Percentiles rank a stretch among this genome's conserved stretches.
Evolutionary conservation across 2,888 invertebrate genomes (phyloP).

Genomic region (Escarpia spicata): DNA sequence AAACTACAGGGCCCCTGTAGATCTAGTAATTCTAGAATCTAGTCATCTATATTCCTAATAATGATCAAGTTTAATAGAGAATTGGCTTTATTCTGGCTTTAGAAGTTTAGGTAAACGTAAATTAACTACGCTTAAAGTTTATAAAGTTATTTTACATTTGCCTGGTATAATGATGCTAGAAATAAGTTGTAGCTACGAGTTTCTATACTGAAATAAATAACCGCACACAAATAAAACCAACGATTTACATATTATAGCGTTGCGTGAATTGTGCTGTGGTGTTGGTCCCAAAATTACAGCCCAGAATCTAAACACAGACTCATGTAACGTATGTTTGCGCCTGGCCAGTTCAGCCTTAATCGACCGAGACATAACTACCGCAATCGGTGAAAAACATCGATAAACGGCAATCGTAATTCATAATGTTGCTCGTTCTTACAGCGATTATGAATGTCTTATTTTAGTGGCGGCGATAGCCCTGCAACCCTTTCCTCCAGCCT

Average conservation of each 20-base stretch:
- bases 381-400: not conserved
- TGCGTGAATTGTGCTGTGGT: not conserved
- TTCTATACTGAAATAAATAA: too few relatives aligned
- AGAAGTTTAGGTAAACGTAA: not conserved
- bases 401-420: not conserved
- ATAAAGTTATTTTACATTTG: too few relatives aligned
- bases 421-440: not conserved
- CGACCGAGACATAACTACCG: conserved; percentile 4
- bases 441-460: conserved; percentile 1
- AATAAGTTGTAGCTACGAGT: too few relatives aligned
- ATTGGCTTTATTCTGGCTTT: not conserved
- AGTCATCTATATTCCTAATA: too few relatives aligned
- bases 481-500: not conserved
- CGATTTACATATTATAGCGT: not conserved
- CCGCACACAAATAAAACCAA: too few relatives aligned
- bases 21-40: too few relatives aligned
- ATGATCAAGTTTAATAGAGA: not conserved
- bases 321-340: not conserved
- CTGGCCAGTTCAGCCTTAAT: not conserved
- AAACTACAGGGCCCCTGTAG: too few relatives aligned
- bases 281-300: not conserved
- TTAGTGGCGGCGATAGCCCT: not conserved
- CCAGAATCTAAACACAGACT: not conserved
- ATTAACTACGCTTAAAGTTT: not conserved
- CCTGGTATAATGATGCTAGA: too few relatives aligned